Percentiles rank a stretch among this genome's conserved stretches.
phyloP scores from a whole-genome alignment of 2,888 invertebrate genomes.

The Hipparchia sbordonii region DNA sequence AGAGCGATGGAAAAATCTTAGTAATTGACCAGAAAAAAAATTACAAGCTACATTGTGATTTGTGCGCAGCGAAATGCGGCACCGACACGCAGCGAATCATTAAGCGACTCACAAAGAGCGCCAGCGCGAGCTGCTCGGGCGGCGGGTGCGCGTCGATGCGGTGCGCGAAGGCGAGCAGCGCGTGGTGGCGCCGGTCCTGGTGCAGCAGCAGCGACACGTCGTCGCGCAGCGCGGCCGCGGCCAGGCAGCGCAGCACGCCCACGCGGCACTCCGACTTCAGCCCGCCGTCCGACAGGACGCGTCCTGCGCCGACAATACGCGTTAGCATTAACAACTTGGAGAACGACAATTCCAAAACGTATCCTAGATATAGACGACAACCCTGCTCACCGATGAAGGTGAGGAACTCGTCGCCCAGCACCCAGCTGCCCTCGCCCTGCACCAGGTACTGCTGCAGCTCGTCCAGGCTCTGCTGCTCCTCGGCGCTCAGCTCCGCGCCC shows the following conservation, averaged over 20 bases:
- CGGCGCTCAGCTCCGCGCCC: slow-evolving; percentile 86
- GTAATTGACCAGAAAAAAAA: no score
- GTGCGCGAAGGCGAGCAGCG: slow-evolving; percentile 93
- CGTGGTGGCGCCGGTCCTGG: slow-evolving; percentile 94
- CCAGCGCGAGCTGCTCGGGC: slow-evolving; percentile 90
- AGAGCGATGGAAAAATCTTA: no score
- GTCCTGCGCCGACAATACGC: no score
- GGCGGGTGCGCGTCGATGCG: slow-evolving; percentile 88
- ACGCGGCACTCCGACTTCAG: slow-evolving; percentile 85
- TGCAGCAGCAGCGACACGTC: slow-evolving; percentile 94
- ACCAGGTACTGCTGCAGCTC: slow-evolving; percentile 94
- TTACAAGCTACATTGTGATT: no score
- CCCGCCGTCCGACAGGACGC: slow-evolving; percentile 82
- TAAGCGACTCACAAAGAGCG: slow-evolving; percentile 87
- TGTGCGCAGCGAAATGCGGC: no score
- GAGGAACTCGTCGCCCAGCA: slow-evolving; percentile 93
- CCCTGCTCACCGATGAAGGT: slow-evolving; percentile 86
- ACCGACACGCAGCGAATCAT: no score
- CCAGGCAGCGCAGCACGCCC: slow-evolving; percentile 87
- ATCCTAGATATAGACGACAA: no score
- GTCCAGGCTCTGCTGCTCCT: slow-evolving; percentile 89
- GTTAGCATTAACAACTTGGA: background rate
- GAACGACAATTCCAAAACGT: no score
- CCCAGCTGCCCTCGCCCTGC: slow-evolving; percentile 96
- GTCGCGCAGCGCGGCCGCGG: slow-evolving; percentile 91